Conservation (phyloP, 2,888 invertebrate genomes). For the Drosophila vallismaia region DNA sequence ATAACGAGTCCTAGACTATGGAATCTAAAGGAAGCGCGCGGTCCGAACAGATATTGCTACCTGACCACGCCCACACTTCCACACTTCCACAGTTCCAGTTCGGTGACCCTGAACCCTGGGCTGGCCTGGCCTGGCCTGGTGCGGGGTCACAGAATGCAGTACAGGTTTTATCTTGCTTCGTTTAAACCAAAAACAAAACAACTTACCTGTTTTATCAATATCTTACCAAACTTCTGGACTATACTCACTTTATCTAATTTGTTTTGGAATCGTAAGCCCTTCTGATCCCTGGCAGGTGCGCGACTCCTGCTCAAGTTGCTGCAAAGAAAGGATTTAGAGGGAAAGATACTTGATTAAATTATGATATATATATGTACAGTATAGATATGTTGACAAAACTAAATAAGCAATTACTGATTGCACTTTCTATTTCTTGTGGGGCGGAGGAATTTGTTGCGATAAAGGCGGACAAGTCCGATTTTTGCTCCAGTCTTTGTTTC, state of each 20-base stretch:
- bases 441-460: constrained; percentile 20
- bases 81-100: constrained; percentile 30
- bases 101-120: constrained; percentile 8
- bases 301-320: constrained; percentile 9
- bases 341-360: too few relatives aligned
- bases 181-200: too few relatives aligned
- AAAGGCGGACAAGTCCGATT: constrained; percentile 22
- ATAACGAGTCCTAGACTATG: constrained; percentile 37
- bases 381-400: neutral
- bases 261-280: neutral
- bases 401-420: constrained; percentile 2
- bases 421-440: neutral
- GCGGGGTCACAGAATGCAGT: constrained; percentile 1
- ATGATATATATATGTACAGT: too few relatives aligned
- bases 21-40: constrained; percentile 13
- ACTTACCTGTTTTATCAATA: too few relatives aligned
- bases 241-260: constrained; percentile 14
- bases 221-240: neutral
- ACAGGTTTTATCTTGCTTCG: constrained; percentile 18
- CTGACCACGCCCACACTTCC: constrained; percentile 31
- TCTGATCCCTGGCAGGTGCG: constrained; percentile 9
- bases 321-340: neutral
- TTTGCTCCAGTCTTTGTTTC: constrained; percentile 3
- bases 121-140: too few relatives aligned
- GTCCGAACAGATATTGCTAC: constrained; percentile 26